Conservation (phyloP, 2,797 vertebrate genomes). For the Rachycentron canadum region DNA sequence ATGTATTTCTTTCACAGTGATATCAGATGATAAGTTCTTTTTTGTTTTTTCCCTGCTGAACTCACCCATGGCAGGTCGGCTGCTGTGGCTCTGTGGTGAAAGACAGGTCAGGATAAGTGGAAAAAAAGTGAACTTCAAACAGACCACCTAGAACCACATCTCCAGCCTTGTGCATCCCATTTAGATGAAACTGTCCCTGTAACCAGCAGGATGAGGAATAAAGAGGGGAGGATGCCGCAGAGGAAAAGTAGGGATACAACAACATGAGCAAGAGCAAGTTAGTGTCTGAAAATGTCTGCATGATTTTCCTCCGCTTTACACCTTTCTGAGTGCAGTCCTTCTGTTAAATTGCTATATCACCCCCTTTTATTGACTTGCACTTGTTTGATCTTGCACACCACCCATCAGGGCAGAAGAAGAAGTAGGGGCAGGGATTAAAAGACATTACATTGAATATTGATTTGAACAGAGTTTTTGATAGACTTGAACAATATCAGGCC, state of each 20-base stretch:
- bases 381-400: constrained; percentile 11
- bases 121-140: constrained; percentile 70
- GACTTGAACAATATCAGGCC: neutral
- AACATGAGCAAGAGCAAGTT: constrained; percentile 32
- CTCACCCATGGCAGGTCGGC: constrained; percentile 57
- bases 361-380: constrained; percentile 38
- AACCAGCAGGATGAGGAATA: constrained; percentile 46
- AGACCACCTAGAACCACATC: constrained; percentile 77
- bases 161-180: constrained; percentile 66
- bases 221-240: constrained; percentile 5
- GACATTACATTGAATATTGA: neutral
- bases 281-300: constrained; percentile 40
- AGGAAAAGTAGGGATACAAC: neutral
- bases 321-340: neutral
- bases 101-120: constrained; percentile 67
- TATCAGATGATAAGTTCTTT: neutral
- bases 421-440: constrained; percentile 32
- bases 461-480: neutral
- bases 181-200: constrained; percentile 64
- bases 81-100: constrained; percentile 71
- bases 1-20: neutral
- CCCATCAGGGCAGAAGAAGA: neutral
- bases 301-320: constrained; percentile 27
- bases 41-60: neutral
- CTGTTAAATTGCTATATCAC: neutral